These are phyloP conservation scores for Copsychus sechellarum DNA, from an alignment of 2,113 vertebrate genomes.

Conservation along the genomic window DNA sequence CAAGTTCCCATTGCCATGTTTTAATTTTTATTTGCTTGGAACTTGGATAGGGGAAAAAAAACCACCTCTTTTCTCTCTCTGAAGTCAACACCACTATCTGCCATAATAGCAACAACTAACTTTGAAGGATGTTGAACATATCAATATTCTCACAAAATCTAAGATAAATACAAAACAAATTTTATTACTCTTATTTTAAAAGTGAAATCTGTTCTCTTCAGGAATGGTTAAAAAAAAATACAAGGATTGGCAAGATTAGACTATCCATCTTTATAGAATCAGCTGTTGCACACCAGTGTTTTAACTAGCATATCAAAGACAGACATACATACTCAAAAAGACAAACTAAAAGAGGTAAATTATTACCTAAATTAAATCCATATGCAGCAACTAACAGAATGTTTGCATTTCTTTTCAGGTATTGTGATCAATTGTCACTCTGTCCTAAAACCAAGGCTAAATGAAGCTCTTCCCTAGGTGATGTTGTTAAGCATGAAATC, in stretches of 20 bases:
- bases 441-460: not conserved
- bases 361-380: slow-evolving; percentile 38
- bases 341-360: slow-evolving; percentile 27
- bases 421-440: not conserved
- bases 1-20: not conserved
- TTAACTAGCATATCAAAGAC: not conserved
- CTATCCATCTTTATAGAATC: not conserved
- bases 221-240: not conserved
- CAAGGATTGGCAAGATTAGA: not conserved
- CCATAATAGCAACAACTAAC: not conserved
- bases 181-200: not conserved
- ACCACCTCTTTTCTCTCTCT: not conserved
- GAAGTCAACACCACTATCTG: not conserved
- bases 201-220: not conserved
- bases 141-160: not conserved
- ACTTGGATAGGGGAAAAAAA: not conserved
- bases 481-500: not conserved
- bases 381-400: not conserved
- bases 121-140: not conserved
- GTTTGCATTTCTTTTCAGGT: slow-evolving; percentile 16
- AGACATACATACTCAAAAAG: not conserved
- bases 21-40: not conserved
- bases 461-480: not conserved
- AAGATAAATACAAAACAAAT: not conserved
- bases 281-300: not conserved